Evolutionary conservation across 2,888 invertebrate species (phyloP).

Genomic region (Latrodectus hesperus): DNA sequence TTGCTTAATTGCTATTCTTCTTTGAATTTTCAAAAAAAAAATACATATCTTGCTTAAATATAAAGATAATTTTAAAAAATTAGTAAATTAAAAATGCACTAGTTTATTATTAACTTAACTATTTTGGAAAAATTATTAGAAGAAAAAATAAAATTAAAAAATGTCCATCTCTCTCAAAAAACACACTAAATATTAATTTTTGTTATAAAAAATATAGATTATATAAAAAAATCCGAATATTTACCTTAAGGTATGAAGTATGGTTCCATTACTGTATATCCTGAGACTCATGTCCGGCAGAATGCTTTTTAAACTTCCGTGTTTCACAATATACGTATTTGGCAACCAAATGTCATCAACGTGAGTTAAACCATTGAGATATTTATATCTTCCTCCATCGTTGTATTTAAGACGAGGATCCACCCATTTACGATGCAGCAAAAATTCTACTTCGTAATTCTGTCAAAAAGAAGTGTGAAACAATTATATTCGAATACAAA

Average conservation of each 20-base stretch:
- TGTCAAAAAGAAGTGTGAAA: constrained; percentile 17
- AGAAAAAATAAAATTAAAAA: no score
- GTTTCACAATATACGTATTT: constrained; percentile 96
- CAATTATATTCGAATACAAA: background rate
- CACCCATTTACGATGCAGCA: constrained; percentile 94
- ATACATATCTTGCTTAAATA: no score
- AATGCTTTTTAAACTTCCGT: constrained; percentile 91
- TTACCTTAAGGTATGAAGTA: constrained; percentile 88
- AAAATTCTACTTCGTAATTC: constrained; percentile 96
- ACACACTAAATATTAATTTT: no score
- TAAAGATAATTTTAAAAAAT: no score
- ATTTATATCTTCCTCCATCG: constrained; percentile 82
- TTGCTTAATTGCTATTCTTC: no score
- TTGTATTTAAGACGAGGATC: constrained; percentile 91
- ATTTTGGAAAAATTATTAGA: no score
- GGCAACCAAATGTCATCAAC: constrained; percentile 94
- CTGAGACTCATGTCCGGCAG: constrained; percentile 93
- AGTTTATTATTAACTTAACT: no score
- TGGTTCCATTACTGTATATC: constrained; percentile 93
- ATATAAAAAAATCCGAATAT: background rate
- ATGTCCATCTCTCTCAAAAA: no score
- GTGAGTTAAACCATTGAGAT: constrained; percentile 93
- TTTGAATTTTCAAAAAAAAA: no score
- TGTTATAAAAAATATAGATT: no score
- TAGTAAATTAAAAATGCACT: no score